Evolutionary conservation across 2,113 vertebrate genomes (phyloP), one percentile per base, ranked within the genome.

Genomic region (Neolamprologus fasciatus): DNA sequence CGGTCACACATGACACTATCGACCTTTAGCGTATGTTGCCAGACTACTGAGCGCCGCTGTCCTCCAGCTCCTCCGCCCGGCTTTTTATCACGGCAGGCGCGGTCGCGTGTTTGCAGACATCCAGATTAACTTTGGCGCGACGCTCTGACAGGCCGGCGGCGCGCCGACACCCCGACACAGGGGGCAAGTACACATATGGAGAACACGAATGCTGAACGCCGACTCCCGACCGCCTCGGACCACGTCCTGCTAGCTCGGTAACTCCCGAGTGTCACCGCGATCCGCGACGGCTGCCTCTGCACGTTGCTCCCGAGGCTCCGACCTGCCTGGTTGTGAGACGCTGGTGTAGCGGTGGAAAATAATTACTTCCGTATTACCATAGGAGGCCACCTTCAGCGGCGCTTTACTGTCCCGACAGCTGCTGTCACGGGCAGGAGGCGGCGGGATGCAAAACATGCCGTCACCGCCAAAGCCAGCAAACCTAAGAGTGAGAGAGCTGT

Each of bases 321-420:
- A 88, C 88, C 91, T 83, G 90, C 86, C 76, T 89, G 87, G 21
- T 17, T 92, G 91, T 21, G 86, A 93, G 87, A 85, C 9, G 86
- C 82, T 58, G 86, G 80, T 54, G 82, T 53, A 84, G 86, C 89
- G 47, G 91, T 57, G 86, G 90, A 92, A 95, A 93, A 94, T 94
- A 95, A 94, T 93, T 91, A 95, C 93, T 92, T 90, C 78, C 40
- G 71, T 84, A 91, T 93, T 94, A 93, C 92, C 93, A 94, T 90
- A 91, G 93, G 91, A 94, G 94, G 91, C 94, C 93, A 92, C 93
- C 91, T 93, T 92, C 91, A 91, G 93, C 58, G 91, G 91, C 92
- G 91, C 90, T 94, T 93, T 94, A 91, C 92, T 89, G 91, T 93
- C 92, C 93, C 92, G 91, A 93, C 93, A 94, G 93, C 91, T 93